Evolutionary conservation across 2,797 vertebrate species (phyloP), one percentile per base, ranked within the genome.

Genomic region (Crypturellus tataupa): DNA sequence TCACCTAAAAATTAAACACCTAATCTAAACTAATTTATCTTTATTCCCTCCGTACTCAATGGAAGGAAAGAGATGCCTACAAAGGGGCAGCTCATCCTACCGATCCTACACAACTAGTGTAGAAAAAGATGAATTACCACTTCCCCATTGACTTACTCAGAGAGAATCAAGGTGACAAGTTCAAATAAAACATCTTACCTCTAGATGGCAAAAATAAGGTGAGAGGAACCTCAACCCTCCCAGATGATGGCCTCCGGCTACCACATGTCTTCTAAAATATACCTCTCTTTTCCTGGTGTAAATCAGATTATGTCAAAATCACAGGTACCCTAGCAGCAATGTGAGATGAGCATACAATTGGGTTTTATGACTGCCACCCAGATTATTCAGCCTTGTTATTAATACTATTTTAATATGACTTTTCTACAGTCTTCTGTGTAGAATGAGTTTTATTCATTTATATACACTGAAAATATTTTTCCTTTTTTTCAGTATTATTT

Each of bases 161-260:
- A 88, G 35, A 90, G 47, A 88, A 88, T 51, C 8, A 3, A 89
- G 67, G 94, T 80, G 94, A 93, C 92, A 86, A 94, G 80, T 80
- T 91, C 90, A 94, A 91, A 94, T 95, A 96, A 95, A 68, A 71
- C 31, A n/a, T 63, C 84, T 94, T 58, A 64, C 51, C 86, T 90
- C 68, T 44, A 88, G 88, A 94, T 82, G 64, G 53, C 21, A 85
- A 90, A 94, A 94, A 44, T 67, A 94, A 91, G 68, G 51, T 56
- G 55, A 87, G 33, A 95, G 47, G 93, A 96, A 95, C 96, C 94
- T 94, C 64, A 89, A 87, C 24, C 19, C 67, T 84, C 93, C 82
- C 76, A 94, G 93, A 73, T 79, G 24, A 67, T 60, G 65, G 65
- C 93, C 90, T 95, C 85, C 17, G 86, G 90, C 85, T 80, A 89